Conservation (phyloP, 2,797 vertebrate genomes). For the Vespertilio murinus region DNA sequence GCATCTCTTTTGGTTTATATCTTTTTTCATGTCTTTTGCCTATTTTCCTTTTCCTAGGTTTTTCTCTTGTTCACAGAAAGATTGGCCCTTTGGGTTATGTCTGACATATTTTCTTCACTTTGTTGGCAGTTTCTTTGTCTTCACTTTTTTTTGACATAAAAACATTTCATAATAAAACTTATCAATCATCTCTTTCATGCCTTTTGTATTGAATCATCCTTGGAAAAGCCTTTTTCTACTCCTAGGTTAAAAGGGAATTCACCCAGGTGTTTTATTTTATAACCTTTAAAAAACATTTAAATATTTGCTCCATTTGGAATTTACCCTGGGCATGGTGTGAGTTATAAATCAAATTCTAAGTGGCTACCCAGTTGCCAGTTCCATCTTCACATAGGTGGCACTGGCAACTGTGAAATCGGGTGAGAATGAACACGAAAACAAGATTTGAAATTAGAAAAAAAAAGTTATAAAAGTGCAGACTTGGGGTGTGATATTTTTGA, state of each 20-base stretch:
- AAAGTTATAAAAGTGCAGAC: not conserved
- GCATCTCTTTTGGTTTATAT: not conserved
- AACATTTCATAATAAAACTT: not conserved
- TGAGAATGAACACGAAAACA: not conserved
- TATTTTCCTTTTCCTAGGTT: not conserved
- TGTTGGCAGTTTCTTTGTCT: not conserved
- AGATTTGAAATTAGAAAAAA: not conserved
- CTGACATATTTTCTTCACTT: not conserved
- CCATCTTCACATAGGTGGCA: not conserved
- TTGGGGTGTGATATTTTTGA: not conserved
- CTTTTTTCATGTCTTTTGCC: not conserved
- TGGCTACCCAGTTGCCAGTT: not conserved
- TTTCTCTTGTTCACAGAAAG: not conserved
- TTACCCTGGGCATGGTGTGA: not conserved
- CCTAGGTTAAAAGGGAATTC: not conserved
- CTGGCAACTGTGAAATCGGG: not conserved
- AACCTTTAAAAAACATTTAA: not conserved
- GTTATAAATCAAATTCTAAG: not conserved
- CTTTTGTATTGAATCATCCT: not conserved
- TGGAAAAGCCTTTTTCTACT: not conserved
- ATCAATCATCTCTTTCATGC: not conserved
- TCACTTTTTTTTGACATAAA: not conserved
- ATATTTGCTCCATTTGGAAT: not conserved
- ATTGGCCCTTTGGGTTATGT: not conserved
- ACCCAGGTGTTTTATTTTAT: not conserved